Conservation (phyloP, 2,797 vertebrate species). For the Tachyglossus aculeatus region DNA sequence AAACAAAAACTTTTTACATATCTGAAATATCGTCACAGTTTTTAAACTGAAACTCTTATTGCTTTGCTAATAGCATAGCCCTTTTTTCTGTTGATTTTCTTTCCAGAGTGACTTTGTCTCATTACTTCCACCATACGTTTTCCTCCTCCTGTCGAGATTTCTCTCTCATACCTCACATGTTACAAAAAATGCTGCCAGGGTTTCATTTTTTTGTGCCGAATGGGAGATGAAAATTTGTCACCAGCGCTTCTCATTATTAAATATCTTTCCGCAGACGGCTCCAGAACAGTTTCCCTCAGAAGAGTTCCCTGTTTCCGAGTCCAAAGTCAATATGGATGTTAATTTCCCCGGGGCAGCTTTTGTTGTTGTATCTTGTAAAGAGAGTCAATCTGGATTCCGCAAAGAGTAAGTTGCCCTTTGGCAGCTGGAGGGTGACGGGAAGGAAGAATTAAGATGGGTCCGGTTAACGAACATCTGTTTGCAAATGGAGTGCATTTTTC, state of each 20-base stretch:
- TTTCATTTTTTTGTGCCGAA: neutral
- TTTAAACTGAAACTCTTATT: neutral
- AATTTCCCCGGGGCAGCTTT: constrained; percentile 96
- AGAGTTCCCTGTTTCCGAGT: constrained; percentile 94
- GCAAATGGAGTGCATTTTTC: neutral
- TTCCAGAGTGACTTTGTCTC: neutral
- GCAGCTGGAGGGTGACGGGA: neutral
- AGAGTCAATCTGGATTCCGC: constrained; percentile 93
- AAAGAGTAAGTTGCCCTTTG: constrained; percentile 88
- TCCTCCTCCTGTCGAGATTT: neutral
- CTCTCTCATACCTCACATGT: rapidly evolving
- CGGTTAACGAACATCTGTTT: neutral
- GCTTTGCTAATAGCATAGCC: neutral
- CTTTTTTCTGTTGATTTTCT: neutral
- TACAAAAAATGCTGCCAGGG: neutral
- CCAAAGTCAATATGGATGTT: constrained; percentile 97
- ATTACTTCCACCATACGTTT: neutral
- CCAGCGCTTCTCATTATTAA: neutral
- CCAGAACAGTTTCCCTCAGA: constrained; percentile 96
- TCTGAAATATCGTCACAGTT: neutral
- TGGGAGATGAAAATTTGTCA: neutral
- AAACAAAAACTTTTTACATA: neutral
- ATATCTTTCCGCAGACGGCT: constrained; percentile 79
- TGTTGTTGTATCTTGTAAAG: constrained; percentile 94
- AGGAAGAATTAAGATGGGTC: neutral